phyloP scores from a whole-genome alignment of 2,888 invertebrate genomes.

The Chesias legatella region DNA sequence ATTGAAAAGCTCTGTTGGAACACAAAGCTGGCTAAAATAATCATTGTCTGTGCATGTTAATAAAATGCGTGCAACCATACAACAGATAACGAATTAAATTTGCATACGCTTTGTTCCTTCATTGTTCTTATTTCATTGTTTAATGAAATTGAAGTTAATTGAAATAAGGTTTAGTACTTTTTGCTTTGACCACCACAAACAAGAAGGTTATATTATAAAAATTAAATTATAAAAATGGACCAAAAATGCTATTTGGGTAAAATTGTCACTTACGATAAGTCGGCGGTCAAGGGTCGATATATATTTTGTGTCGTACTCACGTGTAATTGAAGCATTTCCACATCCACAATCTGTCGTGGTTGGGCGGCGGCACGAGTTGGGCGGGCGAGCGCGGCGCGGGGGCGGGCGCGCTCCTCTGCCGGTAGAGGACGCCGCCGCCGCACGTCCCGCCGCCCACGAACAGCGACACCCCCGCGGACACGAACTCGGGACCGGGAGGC shows the following conservation, averaged over 20 bases:
- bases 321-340: conserved; percentile 86
- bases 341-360: conserved; percentile 83
- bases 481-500: conserved; percentile 79
- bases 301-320: conserved; percentile 52
- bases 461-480: conserved; percentile 82
- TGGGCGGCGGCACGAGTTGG: conserved; percentile 79
- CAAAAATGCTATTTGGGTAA: too few relatives aligned
- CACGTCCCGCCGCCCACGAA: conserved; percentile 81
- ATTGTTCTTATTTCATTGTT: conserved; percentile 9
- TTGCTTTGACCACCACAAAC: too few relatives aligned
- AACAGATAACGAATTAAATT: conserved; percentile 18
- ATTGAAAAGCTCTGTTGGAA: conserved; percentile 22
- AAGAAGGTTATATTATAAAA: too few relatives aligned
- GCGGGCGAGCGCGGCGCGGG: conserved; percentile 69
- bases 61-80: conserved; percentile 18
- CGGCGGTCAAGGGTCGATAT: too few relatives aligned
- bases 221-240: too few relatives aligned
- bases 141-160: too few relatives aligned
- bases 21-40: conserved; percentile 17
- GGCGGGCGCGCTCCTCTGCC: conserved; percentile 74
- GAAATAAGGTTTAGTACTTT: too few relatives aligned
- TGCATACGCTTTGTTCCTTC: conserved; percentile 15
- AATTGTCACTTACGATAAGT: too few relatives aligned
- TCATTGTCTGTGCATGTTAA: conserved; percentile 17
- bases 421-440: conserved; percentile 77